Percentiles rank a stretch among this genome's conserved stretches.
Evolutionary conservation across 2,797 vertebrate genomes (phyloP).

Genomic region (Erethizon dorsatum): DNA sequence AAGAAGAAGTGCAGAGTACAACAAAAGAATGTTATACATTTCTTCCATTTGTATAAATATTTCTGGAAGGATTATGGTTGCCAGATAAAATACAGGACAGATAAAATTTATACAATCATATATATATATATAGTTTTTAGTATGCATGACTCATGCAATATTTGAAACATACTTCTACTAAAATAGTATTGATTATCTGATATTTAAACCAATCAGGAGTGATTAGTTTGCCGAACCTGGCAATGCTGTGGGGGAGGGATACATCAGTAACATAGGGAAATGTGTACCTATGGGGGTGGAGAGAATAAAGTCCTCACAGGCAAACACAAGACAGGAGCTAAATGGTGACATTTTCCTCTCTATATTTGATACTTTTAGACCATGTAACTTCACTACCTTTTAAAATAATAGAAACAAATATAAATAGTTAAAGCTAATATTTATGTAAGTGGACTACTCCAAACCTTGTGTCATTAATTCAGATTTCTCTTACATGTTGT

Average conservation of each 20-base stretch:
- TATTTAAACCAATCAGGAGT: neutral
- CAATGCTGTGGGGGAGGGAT: too few species aligned
- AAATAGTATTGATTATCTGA: neutral
- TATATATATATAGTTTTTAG: neutral
- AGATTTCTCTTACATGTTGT: constrained; percentile 37
- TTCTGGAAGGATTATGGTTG: neutral
- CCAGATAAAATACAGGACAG: neutral
- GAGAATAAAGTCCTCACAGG: neutral
- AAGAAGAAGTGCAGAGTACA: neutral
- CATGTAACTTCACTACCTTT: neutral
- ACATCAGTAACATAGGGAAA: too few species aligned
- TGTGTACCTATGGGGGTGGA: neutral
- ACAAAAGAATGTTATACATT: neutral
- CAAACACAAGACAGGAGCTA: rapidly evolving
- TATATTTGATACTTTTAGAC: neutral
- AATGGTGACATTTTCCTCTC: neutral
- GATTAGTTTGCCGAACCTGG: neutral
- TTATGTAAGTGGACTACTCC: neutral
- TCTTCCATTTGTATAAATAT: neutral
- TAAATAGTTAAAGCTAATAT: neutral
- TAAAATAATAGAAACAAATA: constrained; percentile 46
- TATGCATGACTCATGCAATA: neutral
- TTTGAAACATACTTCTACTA: neutral
- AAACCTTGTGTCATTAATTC: neutral
- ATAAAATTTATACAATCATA: neutral